Evolutionary conservation across 2,888 invertebrate genomes (phyloP).

Genomic region (Noctua fimbriata): DNA sequence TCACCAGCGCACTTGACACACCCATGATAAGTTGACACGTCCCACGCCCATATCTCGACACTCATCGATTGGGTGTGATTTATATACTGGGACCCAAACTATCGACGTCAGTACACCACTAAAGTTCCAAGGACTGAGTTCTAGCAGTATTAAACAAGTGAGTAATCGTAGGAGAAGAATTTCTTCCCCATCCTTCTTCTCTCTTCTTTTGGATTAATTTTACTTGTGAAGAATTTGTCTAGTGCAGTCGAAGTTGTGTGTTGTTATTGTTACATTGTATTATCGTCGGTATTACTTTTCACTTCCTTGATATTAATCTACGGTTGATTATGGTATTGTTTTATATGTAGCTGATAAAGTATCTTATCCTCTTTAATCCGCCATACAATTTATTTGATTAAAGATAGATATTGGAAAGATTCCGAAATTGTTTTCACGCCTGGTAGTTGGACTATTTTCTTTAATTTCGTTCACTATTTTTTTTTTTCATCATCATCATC

Average conservation of each 20-base stretch:
- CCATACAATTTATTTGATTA: conserved; percentile 18
- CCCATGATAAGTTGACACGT: conserved; percentile 68
- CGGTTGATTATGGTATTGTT: conserved; percentile 21
- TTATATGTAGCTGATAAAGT: background rate
- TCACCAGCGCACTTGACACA: conserved; percentile 49
- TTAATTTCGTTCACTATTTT: background rate
- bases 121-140: conserved; percentile 55
- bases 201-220: background rate
- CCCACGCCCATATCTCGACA: conserved; percentile 72
- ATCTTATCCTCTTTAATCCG: conserved; percentile 29
- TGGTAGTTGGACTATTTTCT: background rate
- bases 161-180: conserved; percentile 37
- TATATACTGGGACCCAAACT: conserved; percentile 73
- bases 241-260: background rate
- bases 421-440: background rate
- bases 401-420: background rate
- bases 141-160: conserved; percentile 34
- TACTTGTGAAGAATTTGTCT: background rate
- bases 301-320: conserved; percentile 1
- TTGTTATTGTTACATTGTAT: background rate
- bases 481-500: too few species aligned
- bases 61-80: conserved; percentile 75
- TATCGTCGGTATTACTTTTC: conserved; percentile 2
- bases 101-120: conserved; percentile 64
- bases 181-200: background rate